Conservation (phyloP, 2,113 vertebrate genomes). For the Ochotona curzoniae region DNA sequence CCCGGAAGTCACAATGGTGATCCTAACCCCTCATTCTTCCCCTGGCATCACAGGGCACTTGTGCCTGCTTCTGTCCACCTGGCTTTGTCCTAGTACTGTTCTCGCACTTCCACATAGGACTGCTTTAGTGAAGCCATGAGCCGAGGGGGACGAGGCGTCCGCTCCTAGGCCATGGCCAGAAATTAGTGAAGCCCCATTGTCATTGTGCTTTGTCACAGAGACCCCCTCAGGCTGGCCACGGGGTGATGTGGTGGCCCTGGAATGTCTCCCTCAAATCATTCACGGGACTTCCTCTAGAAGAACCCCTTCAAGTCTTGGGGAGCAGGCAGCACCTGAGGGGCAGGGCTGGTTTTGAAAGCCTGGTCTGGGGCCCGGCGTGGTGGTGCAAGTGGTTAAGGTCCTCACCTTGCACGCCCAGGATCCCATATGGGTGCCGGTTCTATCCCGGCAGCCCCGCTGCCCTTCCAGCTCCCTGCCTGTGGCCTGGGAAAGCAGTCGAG, state of each 20-base stretch:
- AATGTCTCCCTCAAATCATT: not conserved
- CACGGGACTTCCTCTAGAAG: too few relatives aligned
- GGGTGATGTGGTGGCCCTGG: not conserved
- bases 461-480: too few relatives aligned
- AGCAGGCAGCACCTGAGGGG: not conserved
- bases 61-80: not conserved
- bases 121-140: not conserved
- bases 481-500: too few relatives aligned
- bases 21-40: too few relatives aligned
- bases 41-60: accelerated
- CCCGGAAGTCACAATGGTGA: accelerated
- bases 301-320: not conserved
- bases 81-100: too few relatives aligned
- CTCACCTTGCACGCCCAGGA: too few relatives aligned
- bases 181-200: accelerated
- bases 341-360: not conserved
- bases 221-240: not conserved
- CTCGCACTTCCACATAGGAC: too few relatives aligned
- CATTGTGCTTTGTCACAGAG: not conserved
- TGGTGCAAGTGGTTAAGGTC: too few relatives aligned
- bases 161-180: not conserved
- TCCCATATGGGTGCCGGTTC: too few relatives aligned
- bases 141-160: not conserved
- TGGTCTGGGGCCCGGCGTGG: too few relatives aligned
- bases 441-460: too few relatives aligned